phyloP scores from a whole-genome alignment of 2,113 vertebrate genomes.

The Emberiza fucata region DNA sequence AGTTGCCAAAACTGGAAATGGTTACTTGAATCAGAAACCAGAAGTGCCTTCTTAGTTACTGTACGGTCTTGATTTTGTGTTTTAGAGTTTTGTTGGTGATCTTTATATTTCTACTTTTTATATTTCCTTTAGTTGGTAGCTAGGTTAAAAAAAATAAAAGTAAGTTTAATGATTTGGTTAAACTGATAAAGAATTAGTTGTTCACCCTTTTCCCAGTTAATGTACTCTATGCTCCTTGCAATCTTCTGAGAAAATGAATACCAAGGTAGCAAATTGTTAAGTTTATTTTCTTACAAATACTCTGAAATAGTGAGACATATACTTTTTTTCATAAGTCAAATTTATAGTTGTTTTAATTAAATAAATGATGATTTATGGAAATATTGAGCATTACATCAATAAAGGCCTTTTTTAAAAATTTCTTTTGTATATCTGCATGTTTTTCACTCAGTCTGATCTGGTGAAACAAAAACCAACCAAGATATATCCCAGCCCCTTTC shows the following conservation, averaged over 20 bases:
- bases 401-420: conserved; percentile 2
- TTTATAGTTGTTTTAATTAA: conserved; percentile 4
- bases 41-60: not conserved
- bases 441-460: not conserved
- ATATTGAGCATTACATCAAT: not conserved
- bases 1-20: not conserved
- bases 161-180: not conserved
- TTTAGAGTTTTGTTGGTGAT: not conserved
- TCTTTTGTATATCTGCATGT: not conserved
- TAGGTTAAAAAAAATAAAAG: not conserved
- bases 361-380: not conserved
- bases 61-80: not conserved
- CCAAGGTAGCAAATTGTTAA: not conserved
- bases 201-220: not conserved
- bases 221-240: not conserved
- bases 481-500: not conserved
- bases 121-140: not conserved
- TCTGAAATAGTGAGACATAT: not conserved
- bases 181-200: not conserved
- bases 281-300: conserved; percentile 44
- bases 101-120: conserved; percentile 17
- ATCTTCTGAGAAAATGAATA: not conserved
- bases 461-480: not conserved
- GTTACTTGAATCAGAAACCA: conserved; percentile 18
- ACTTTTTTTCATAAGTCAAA: conserved; percentile 14